Base-by-base conservation (phyloP, 2,797 vertebrate species). In the Rhinophrynus dorsalis region DNA sequence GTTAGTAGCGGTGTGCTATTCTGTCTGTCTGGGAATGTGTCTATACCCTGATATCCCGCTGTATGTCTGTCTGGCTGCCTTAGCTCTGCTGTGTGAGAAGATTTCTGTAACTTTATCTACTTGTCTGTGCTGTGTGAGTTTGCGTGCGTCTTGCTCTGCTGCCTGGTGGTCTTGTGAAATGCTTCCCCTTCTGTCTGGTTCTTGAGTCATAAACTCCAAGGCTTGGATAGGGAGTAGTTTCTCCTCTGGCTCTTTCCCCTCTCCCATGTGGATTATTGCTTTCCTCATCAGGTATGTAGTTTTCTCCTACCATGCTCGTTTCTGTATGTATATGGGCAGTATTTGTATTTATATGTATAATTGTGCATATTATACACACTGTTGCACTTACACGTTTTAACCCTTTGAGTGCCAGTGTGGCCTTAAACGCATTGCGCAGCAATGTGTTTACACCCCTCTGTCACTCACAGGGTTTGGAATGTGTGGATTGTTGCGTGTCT, bases 1-100 rank as follows among this genome's bases (percentile, higher is more conserved):
- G 40, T 30, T 40, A 52, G n/a, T 21, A 38, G 15, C 12, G 37
- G 7, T 48, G 21, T n/a, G 47, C 27, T 6, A 47, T 6, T 65
- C 24, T 55, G 63, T 51, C 60, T 63, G 60, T 56, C 68, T 71
- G 68, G 67, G 67, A 69, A 64, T 65, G 59, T 64, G 40, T 60
- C 29, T 38, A n/a, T 58, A 9, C 64, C 45, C 38, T 47, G 21
- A 47, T 48, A 57, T n/a, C n/a, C n/a, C n/a, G n/a, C n/a, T n/a
- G n/a, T 13, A 60, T n/a, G 57, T 23, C 66, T 61, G 64, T 47
- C 52, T 57, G 64, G 17, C 64, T 65, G 24, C 13, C 21, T 37
- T 18, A 23, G 33, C 38, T 18, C 27, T 62, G 69, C 27, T 63
- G 59, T 64, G 42, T 71, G 52, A 64, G 60, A 57, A 58, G 42